A percentile compares a stretch with the other conserved stretches of the same genome.
Conservation (phyloP, 2,113 vertebrate species). For the Leucoraja erinaceus region DNA sequence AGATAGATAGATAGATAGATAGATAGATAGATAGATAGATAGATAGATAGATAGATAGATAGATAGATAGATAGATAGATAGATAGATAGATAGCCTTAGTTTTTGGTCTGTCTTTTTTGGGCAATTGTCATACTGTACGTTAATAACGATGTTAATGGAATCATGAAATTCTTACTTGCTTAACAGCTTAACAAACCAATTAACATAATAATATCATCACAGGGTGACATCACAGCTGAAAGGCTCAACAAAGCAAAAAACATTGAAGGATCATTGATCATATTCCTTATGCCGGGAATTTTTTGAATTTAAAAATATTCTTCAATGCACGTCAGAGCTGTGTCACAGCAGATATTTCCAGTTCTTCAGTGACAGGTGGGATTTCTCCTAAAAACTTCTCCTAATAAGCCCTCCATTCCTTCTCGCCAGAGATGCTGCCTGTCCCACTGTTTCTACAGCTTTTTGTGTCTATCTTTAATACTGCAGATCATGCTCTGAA, state of each 20-base stretch:
- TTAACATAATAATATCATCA: no score
- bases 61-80: not conserved
- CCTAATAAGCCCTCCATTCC: not conserved
- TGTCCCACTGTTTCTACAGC: no score
- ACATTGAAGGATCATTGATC: not conserved
- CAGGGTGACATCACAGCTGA: not conserved
- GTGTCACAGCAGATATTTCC: not conserved
- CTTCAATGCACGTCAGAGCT: not conserved
- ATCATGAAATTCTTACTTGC: no score
- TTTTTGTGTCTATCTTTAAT: no score
- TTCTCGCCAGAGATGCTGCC: no score
- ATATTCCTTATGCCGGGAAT: not conserved
- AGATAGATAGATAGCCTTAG: not conserved
- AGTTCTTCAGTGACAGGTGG: not conserved
- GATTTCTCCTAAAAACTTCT: not conserved
- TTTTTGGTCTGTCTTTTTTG: not conserved
- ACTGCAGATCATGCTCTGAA: not conserved
- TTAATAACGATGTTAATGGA: no score
- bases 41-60: not conserved
- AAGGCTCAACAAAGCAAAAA: not conserved
- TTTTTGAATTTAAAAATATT: not conserved
- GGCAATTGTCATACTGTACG: no score
- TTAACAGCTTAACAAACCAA: no score
- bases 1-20: not conserved
- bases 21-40: not conserved